Evolutionary conservation across 2,888 invertebrate genomes (phyloP), one percentile per base, ranked within the genome.

Genomic region (Dermolepida albohirtum): DNA sequence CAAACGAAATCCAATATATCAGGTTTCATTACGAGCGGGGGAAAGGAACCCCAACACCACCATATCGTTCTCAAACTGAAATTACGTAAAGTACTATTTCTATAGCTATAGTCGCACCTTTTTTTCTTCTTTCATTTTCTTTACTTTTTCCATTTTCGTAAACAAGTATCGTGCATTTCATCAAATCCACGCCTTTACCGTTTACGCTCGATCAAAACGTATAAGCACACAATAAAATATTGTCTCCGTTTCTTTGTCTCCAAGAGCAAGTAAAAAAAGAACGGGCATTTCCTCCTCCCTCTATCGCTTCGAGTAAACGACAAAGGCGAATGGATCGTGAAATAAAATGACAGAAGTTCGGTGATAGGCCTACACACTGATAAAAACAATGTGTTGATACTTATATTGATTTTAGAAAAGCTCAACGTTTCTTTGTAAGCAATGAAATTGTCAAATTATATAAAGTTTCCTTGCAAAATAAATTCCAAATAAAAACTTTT

Each of bases 1-100:
- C 59, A 64, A 65, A 52, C 65, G 65, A 44, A 65, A 65, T 65
- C 65, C 65, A 65, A 65, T 65, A 65, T 65, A 65, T 65, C 65
- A 65, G 54, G 65, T 65, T 65, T 65, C 65, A 54, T 65, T 54
- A 54, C 52, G 44, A 22, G 41, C 11, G 29, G 44, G 14, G 43
- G 47, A n/a, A 11, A 27, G 41, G 16, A 4, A 47, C 16, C 5
- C 47, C 47, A 10, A 49, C 17, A 34, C 29, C 39, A 62, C 59
- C 47, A 47, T 62, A 62, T 62, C 59, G 16, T 47, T 47, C 34
- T 27, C 14, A 49, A 55, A 5, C 54, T 14, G 47, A 62, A 47
- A 62, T 62, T 62, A 62, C 59, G 47, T 62, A 62, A 62, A 62
- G 34, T 34, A 34, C 44, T 29, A 47, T 62, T 62, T 47, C 43